Conservation (phyloP, 2,888 invertebrate species). For the Bruchidius siliquastri region DNA sequence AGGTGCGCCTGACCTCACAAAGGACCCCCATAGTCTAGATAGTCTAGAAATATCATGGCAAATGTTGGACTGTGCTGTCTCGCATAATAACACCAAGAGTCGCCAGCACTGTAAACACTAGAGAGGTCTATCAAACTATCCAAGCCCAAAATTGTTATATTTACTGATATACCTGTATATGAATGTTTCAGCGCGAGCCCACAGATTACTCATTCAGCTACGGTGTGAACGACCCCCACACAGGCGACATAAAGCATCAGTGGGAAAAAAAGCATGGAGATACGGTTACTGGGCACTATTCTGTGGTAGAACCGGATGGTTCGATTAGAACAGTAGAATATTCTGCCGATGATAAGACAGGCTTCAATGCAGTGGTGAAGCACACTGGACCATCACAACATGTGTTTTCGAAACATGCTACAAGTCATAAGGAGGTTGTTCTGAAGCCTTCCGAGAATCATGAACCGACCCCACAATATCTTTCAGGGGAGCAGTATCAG, state of each 20-base stretch:
- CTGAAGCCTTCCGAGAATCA: conserved; percentile 18
- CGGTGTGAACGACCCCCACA: conserved; percentile 56
- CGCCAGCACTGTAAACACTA: no score
- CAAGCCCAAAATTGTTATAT: no score
- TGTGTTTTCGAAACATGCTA: conserved; percentile 23
- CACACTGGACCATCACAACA: conserved; percentile 50
- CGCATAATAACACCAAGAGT: no score
- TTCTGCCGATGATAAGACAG: conserved; percentile 54
- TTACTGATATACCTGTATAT: no score
- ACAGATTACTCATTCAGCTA: conserved; percentile 60
- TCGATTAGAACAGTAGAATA: conserved; percentile 58
- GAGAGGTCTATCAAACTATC: no score
- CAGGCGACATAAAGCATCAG: conserved; percentile 58
- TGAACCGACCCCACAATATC: background rate
- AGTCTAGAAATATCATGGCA: no score
- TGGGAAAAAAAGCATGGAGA: conserved; percentile 62
- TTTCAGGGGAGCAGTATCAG: background rate
- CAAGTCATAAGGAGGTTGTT: conserved; percentile 29
- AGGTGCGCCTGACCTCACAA: no score
- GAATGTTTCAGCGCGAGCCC: conserved; percentile 48
- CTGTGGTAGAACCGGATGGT: conserved; percentile 64
- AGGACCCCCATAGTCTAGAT: no score
- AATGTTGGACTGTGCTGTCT: no score
- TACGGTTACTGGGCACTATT: conserved; percentile 61
- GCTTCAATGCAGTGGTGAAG: conserved; percentile 57